These are phyloP conservation scores for Homalodisca vitripennis DNA, from an alignment of 1,140 invertebrate species.

Conservation along the genomic window DNA sequence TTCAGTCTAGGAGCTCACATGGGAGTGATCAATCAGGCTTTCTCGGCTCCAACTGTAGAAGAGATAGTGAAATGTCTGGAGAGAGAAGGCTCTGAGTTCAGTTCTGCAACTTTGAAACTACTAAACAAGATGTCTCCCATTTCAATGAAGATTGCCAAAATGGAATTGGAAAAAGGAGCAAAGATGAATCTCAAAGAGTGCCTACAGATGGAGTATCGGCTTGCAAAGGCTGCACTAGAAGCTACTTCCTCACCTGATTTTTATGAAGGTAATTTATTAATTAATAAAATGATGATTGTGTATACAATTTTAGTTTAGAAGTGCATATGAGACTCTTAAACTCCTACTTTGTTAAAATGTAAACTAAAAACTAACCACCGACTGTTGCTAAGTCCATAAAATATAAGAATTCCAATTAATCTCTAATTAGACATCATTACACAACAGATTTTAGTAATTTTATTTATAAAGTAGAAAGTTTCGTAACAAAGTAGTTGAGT, in stretches of 20 bases:
- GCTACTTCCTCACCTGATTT: conserved; percentile 69
- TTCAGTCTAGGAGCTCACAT: conserved; percentile 76
- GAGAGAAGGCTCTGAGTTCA: conserved; percentile 77
- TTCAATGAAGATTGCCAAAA: conserved; percentile 86
- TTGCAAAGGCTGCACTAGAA: conserved; percentile 67
- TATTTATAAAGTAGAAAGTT: too few relatives aligned
- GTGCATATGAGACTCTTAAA: too few relatives aligned
- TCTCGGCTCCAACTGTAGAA: conserved; percentile 73
- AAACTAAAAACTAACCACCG: too few relatives aligned
- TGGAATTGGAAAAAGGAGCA: conserved; percentile 71
- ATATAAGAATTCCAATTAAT: too few relatives aligned
- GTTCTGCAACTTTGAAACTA: conserved; percentile 63
- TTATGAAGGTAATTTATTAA: conserved; percentile 94
- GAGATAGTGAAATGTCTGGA: conserved; percentile 76
- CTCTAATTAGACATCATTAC: too few relatives aligned
- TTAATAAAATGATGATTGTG: too few relatives aligned
- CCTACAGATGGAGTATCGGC: conserved; percentile 87
- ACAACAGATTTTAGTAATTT: too few relatives aligned
- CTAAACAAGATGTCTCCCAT: conserved; percentile 89
- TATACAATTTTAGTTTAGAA: too few relatives aligned
- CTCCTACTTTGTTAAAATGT: too few relatives aligned
- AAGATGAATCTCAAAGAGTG: conserved; percentile 77
- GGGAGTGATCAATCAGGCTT: conserved; percentile 79
- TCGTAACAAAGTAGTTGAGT: too few relatives aligned
- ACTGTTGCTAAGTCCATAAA: too few relatives aligned